These are phyloP conservation scores for Gavialis gangeticus DNA, from an alignment of 2,113 vertebrate genomes.

Conservation along the genomic window DNA sequence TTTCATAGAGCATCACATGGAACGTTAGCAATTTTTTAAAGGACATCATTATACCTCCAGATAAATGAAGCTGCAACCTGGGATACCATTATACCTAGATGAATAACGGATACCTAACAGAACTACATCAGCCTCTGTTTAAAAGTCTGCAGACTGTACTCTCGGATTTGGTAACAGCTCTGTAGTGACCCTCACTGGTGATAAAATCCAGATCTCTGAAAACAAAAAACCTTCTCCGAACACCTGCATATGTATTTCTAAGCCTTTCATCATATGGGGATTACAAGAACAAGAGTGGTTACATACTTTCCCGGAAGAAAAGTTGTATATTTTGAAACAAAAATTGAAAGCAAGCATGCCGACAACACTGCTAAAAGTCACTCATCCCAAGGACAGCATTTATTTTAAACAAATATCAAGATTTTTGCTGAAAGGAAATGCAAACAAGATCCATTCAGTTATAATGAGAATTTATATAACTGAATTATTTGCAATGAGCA, in stretches of 20 bases:
- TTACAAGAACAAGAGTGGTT: conserved; percentile 66
- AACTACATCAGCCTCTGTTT: conserved; percentile 45
- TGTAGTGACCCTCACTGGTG: conserved; percentile 82
- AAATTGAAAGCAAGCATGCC: conserved; percentile 7
- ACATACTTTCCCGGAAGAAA: conserved; percentile 48
- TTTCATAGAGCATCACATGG: not conserved
- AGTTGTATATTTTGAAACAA: conserved; percentile 24
- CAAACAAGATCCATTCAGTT: conserved; percentile 6
- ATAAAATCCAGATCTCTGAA: conserved; percentile 81
- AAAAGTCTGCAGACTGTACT: conserved; percentile 59
- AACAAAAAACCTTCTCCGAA: conserved; percentile 49
- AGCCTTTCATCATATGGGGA: conserved; percentile 73
- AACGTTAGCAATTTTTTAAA: not conserved
- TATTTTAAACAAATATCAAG: not conserved
- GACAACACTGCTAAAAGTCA: conserved; percentile 33
- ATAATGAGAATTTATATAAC: not conserved
- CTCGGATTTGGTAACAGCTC: conserved; percentile 70
- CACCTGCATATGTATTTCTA: conserved; percentile 77
- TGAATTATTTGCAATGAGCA: conserved; percentile 2
- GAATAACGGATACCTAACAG: conserved; percentile 5
- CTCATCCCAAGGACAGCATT: conserved; percentile 49
- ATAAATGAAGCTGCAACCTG: conserved; percentile 38
- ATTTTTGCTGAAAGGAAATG: not conserved
- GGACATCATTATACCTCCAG: not conserved
- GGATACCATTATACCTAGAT: not conserved